Conservation (phyloP, 2,888 invertebrate species). For the Melanargia galathea region DNA sequence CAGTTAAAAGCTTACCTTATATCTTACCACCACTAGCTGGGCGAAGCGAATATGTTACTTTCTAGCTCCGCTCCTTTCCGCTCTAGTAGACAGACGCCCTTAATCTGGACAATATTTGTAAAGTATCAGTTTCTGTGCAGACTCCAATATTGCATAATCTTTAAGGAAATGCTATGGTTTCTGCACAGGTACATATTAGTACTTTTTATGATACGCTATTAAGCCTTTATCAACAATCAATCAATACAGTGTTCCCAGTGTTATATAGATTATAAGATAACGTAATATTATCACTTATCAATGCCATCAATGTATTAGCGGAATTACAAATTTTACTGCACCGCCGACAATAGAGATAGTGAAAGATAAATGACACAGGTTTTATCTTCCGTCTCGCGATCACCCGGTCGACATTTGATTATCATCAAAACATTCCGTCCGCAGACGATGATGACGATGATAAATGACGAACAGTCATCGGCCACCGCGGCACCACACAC, state of each 20-base stretch:
- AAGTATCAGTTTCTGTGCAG: no score
- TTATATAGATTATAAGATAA: constrained; percentile 1
- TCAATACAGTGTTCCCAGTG: constrained; percentile 24
- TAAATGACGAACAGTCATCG: constrained; percentile 4
- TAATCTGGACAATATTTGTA: no score
- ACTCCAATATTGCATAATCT: no score
- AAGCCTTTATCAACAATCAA: constrained; percentile 21
- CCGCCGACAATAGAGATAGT: constrained; percentile 7
- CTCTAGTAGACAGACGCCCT: no score
- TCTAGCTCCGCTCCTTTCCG: no score
- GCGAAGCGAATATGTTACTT: no score
- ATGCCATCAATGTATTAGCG: constrained; percentile 20
- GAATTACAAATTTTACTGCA: constrained; percentile 27
- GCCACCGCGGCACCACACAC: not conserved
- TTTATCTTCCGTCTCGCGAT: constrained; percentile 28
- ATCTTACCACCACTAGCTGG: no score
- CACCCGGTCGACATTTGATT: constrained; percentile 12
- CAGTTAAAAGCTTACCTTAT: no score
- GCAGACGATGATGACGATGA: not conserved
- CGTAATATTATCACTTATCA: constrained; percentile 7
- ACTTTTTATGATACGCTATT: not conserved
- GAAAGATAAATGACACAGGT: constrained; percentile 21
- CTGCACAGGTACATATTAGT: no score
- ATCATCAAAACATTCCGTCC: constrained; percentile 23
- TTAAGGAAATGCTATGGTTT: no score